Evolutionary conservation across 2,888 invertebrate species (phyloP).

Genomic region (Odontomyia ornata): DNA sequence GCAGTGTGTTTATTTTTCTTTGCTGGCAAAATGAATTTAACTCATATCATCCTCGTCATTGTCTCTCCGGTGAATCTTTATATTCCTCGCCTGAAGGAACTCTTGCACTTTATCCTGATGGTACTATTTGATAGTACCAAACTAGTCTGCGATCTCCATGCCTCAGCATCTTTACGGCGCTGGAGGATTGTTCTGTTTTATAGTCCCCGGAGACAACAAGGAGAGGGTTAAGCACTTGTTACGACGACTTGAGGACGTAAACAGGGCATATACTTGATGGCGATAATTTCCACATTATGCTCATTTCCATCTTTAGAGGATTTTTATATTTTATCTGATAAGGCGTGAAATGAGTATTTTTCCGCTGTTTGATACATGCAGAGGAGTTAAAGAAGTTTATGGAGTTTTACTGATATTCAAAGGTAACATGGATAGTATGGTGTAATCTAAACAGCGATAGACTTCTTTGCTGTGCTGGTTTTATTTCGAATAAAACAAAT

Average conservation of each 20-base stretch:
- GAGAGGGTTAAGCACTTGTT: background rate
- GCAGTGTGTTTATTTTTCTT: constrained; percentile 44
- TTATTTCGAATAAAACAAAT: too few relatives aligned
- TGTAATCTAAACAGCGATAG: too few relatives aligned
- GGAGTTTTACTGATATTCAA: too few relatives aligned
- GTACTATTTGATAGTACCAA: constrained; percentile 45
- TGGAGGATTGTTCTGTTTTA: background rate
- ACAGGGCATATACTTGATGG: background rate
- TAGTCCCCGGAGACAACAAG: background rate
- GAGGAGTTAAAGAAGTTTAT: too few relatives aligned
- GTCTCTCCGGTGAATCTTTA: constrained; percentile 36
- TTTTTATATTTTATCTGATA: constrained; percentile 6
- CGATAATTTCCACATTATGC: constrained; percentile 15
- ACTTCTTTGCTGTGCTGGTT: too few relatives aligned
- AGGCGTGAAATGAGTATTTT: too few relatives aligned
- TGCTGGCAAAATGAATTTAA: constrained; percentile 11
- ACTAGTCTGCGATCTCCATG: constrained; percentile 12
- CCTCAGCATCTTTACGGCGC: background rate
- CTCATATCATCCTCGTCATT: constrained; percentile 4
- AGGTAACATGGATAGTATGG: too few relatives aligned
- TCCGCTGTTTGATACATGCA: too few relatives aligned
- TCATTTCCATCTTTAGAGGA: constrained; percentile 20
- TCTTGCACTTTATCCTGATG: constrained; percentile 47
- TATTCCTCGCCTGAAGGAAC: constrained; percentile 35
- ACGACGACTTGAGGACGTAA: background rate